Percentiles rank a stretch among this genome's conserved stretches.
phyloP scores from a whole-genome alignment of 2,113 vertebrate genomes.

The Otocyon megalotis region DNA sequence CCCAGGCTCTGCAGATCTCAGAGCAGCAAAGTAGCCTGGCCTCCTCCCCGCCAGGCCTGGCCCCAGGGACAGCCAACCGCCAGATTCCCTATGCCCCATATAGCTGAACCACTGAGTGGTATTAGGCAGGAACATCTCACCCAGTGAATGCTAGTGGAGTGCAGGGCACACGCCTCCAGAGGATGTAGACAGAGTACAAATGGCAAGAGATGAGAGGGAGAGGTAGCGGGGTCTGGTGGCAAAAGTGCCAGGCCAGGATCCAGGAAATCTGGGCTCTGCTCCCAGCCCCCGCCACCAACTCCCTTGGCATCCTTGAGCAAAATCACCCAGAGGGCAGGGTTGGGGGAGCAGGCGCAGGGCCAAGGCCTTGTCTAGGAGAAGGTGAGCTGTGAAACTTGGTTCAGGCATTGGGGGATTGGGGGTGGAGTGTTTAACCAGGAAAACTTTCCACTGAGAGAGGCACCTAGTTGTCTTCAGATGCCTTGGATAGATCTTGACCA shows the following conservation, averaged over 20 bases:
- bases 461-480: slow-evolving; percentile 6
- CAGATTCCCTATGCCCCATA: slow-evolving; percentile 70
- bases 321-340: slow-evolving; percentile 69
- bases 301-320: slow-evolving; percentile 75
- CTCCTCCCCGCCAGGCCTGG: neutral
- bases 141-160: slow-evolving; percentile 61
- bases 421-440: slow-evolving; percentile 27
- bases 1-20: neutral
- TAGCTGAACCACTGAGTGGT: slow-evolving; percentile 33
- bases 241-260: slow-evolving; percentile 69
- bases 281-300: slow-evolving; percentile 73
- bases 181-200: slow-evolving; percentile 66
- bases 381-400: slow-evolving; percentile 66
- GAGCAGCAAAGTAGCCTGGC: neutral
- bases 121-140: slow-evolving; percentile 63
- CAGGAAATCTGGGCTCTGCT: slow-evolving; percentile 76
- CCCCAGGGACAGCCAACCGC: neutral
- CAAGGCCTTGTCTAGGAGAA: slow-evolving; percentile 69
- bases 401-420: neutral
- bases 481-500: neutral
- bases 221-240: slow-evolving; percentile 53
- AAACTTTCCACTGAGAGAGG: slow-evolving; percentile 49
- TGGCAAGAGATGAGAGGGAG: slow-evolving; percentile 68
- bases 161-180: slow-evolving; percentile 37
- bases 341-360: slow-evolving; percentile 64